Evolutionary conservation across 2,113 vertebrate species (phyloP), one percentile per base, ranked within the genome.

Genomic region (Microcebus tavaratra): DNA sequence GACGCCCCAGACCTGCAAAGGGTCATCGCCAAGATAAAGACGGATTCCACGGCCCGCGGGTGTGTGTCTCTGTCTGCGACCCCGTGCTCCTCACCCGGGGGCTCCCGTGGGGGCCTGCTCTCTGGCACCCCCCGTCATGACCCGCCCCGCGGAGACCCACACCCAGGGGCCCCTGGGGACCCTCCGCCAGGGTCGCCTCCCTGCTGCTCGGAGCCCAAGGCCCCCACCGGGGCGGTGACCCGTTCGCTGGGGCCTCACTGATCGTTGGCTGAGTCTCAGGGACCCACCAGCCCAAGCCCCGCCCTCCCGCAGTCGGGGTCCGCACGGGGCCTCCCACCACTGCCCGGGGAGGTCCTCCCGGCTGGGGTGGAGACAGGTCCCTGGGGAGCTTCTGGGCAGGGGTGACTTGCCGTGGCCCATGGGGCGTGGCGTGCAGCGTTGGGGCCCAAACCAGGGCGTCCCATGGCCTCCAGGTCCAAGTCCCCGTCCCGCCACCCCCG

Each of bases 21-120:
- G 53, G 5, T 1, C 14, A 5, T 25, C 6, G 0, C 53, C 67
- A 48, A 5, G 42, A 97, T 97, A 97, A 98, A 97, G 95, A 80
- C n/a, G 10, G 20, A 29, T 72, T 61, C 42, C 34, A 34, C 93
- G 91, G 90, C 65, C 80, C 72, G 4, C 8, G 39, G 59, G 42
- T 57, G 45, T 84, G 48, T 6, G 75, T 75, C 67, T 95, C 63
- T 96, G 48, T 94, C 88, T 29, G 45, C 2, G 25, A 61, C 72
- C 57, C 45, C 42, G 15, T 3, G 6, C 20, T n/a, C 23, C n/a
- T 42, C 1, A 1, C 3, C 73, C 36, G 5, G 0, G 55, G 63
- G 21, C 31, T 3, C 48, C 42, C 17, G 50, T 12, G 29, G 29
- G 6, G 31, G 34, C 50, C 73, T 31, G 48, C 48, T 34, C 29